Conservation (phyloP, 2,113 vertebrate species). For the Sander vitreus region DNA sequence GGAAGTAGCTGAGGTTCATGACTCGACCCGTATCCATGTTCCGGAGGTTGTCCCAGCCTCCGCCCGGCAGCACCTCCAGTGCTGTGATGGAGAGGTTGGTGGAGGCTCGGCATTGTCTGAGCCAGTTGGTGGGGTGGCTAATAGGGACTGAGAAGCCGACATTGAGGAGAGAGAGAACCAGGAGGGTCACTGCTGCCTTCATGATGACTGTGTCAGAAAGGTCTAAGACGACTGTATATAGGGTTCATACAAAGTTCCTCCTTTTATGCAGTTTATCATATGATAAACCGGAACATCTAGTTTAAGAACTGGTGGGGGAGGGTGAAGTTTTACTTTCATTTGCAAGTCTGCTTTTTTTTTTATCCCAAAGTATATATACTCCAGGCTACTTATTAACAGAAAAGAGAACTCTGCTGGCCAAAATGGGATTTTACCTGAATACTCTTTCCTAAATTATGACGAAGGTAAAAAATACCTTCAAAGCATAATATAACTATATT, state of each 20-base stretch:
- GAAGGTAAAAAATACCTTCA: background rate
- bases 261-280: slow-evolving; percentile 10
- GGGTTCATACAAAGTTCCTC: slow-evolving; percentile 14
- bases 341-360: background rate
- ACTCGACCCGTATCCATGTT: slow-evolving; percentile 92
- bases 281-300: slow-evolving; percentile 27
- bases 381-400: background rate
- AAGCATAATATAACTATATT: background rate
- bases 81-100: slow-evolving; percentile 75
- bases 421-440: background rate
- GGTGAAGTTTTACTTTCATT: slow-evolving; percentile 5
- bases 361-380: background rate
- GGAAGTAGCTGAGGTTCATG: slow-evolving; percentile 86
- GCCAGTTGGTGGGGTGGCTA: slow-evolving; percentile 72
- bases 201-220: slow-evolving; percentile 50
- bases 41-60: slow-evolving; percentile 95
- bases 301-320: background rate
- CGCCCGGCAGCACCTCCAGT: slow-evolving; percentile 91
- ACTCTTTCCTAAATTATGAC: background rate
- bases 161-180: slow-evolving; percentile 56
- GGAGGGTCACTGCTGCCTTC: slow-evolving; percentile 29
- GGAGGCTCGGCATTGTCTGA: slow-evolving; percentile 80
- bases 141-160: slow-evolving; percentile 53
- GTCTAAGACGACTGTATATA: background rate
- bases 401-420: background rate